Evolutionary conservation across 2,888 invertebrate species (phyloP), one percentile per base, ranked within the genome.

Genomic region (Sinopyrophorus schimmeli): DNA sequence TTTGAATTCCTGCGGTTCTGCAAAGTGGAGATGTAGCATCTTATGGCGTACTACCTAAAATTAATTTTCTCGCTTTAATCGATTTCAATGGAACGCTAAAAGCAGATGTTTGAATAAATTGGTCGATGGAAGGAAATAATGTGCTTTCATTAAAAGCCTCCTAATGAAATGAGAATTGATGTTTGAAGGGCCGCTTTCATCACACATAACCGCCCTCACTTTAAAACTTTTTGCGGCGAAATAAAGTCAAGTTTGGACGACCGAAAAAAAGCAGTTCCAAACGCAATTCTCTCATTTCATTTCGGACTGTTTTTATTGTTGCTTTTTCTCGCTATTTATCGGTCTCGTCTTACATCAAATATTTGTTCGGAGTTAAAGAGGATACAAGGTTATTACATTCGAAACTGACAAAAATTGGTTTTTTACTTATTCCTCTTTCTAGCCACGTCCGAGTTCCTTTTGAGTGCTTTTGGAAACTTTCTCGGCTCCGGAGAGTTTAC

Each of bases 31-130:
- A 32, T 32, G 20, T 18, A 32, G 10, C 32, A 20, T 20, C 18
- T 32, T 20, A n/a, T n/a, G n/a, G n/a, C n/a, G n/a, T n/a, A 15
- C 9, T 21, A 35, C 5, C 20, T 23, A 12, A 11, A 38, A 27
- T 38, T 38, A 24, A 27, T 38, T 38, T 26, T 38, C 17, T 26
- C 17, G 27, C 23, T 35, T 35, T 12, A n/a, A 35, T 35, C 35
- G 23, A 35, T 35, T 35, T 9, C 20, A 20, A 24, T 35, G 23
- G 24, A 35, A 35, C 2, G 10, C 20, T 23, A 14, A 2, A 20
- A 35, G 35, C 35, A 40, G 39, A 40, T 40, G 39, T 20, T 40
- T 28, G 10, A 40, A 40, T 20, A 40, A 40, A 40, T 40, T 40
- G 39, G 28, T 30, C 30, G 30, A 34, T 43, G 26, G 16, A 27